Percentiles rank a stretch among this genome's conserved stretches.
phyloP scores from a whole-genome alignment of 2,113 vertebrate genomes.

The Aptenodytes patagonicus region DNA sequence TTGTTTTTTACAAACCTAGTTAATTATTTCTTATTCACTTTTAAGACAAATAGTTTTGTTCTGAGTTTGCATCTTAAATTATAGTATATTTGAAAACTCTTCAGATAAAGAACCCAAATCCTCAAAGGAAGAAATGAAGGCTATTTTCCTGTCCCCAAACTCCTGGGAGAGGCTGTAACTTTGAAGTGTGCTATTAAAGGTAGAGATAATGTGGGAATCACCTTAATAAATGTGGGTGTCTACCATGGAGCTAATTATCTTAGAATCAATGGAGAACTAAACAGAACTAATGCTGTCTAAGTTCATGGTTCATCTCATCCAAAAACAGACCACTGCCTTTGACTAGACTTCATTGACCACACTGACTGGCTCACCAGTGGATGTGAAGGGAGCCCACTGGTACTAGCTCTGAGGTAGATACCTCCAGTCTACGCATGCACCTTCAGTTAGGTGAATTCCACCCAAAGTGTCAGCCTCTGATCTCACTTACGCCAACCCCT shows the following conservation, averaged over 20 bases:
- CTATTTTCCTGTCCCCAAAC: neutral
- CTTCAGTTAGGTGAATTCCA: neutral
- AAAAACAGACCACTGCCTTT: neutral
- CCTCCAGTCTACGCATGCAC: neutral
- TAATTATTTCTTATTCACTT: neutral
- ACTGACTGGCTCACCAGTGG: neutral
- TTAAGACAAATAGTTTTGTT: neutral
- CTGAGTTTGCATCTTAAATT: constrained; percentile 4
- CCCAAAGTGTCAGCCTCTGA: neutral
- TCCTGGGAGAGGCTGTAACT: neutral
- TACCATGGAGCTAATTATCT: neutral
- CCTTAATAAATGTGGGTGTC: neutral
- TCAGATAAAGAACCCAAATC: neutral
- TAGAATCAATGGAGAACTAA: neutral
- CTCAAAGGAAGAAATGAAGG: constrained; percentile 9
- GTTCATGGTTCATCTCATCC: neutral
- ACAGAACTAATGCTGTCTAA: neutral
- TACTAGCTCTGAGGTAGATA: neutral
- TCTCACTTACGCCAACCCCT: neutral
- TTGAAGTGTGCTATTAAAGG: neutral
- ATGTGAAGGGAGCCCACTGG: neutral
- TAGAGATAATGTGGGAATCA: neutral
- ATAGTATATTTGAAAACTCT: neutral
- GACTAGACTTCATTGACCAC: neutral
- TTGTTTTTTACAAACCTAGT: neutral